Conservation (phyloP, 1,140 invertebrate genomes). For the Harlomillsia oculata region DNA sequence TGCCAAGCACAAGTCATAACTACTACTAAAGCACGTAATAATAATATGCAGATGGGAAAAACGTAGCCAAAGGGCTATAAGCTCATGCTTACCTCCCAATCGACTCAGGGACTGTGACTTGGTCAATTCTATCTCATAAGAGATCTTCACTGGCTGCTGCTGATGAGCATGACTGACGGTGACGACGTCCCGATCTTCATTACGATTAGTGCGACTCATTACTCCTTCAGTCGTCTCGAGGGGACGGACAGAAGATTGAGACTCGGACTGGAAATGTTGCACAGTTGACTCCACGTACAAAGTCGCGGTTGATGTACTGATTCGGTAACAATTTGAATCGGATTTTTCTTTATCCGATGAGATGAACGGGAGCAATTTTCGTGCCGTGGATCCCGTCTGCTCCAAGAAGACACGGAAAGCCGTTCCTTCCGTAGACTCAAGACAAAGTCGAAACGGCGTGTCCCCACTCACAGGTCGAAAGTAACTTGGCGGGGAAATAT, state of each 20-base stretch:
- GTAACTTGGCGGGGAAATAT: conserved; percentile 2
- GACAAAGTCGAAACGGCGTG: conserved; percentile 7
- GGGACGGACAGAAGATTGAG: no score
- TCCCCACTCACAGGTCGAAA: neutral
- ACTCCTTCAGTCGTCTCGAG: neutral
- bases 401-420: conserved; percentile 11
- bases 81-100: neutral
- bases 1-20: no score
- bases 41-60: no score
- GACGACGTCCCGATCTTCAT: conserved; percentile 8
- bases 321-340: conserved; percentile 14
- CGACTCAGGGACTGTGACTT: neutral
- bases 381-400: neutral
- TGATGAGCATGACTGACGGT: conserved; percentile 6
- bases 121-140: conserved; percentile 17
- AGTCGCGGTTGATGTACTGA: conserved; percentile 6
- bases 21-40: no score
- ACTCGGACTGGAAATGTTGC: no score
- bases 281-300: conserved; percentile 12
- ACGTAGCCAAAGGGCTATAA: no score
- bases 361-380: conserved; percentile 10
- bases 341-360: neutral
- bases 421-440: conserved; percentile 7
- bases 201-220: conserved; percentile 6
- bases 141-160: conserved; percentile 14